Evolutionary conservation across 2,113 vertebrate genomes (phyloP), one percentile per base, ranked within the genome.

Genomic region (Pogona vitticeps): DNA sequence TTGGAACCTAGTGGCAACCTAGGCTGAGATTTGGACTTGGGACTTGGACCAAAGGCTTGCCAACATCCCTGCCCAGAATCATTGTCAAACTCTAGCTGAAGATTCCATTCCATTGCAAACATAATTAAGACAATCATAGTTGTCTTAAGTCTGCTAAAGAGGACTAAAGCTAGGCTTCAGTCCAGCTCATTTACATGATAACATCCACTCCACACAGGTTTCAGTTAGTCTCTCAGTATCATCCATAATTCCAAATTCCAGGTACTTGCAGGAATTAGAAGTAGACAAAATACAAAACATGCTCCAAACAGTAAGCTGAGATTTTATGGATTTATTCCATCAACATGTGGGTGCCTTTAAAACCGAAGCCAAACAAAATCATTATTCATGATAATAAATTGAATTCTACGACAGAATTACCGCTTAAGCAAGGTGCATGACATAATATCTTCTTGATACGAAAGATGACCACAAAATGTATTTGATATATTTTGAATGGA

Each of bases 351-450:
- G 33, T 80, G 59, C 28, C 36, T 36, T 9, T 33, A 14, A 77
- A 58, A 31, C 5, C 46, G 5, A 52, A 52, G 10, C 46, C 46
- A 52, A 52, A 52, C 46, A 77, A 56, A 56, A 1, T 10, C 1
- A 40, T n/a, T 76, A 46, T 26, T 10, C 8, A 56, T 21, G 10
- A 26, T 21, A 77, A 42, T 33, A 86, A 0, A 2, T 68, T 58
- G 18, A 82, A 84, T 83, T 2, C 1, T 73, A 78, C 88, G 38
- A n/a, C 67, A 21, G 4, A 87, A 7, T 46, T 0, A 0, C 2
- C 67, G 1, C 0, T 0, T 18, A 42, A 83, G 23, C 1, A 91
- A 20, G 67, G 21, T n/a, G 67, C 28, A 3, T 23, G 0, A 10
- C n/a, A 33, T 23, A 84, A 36, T 79, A 80, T 38, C 63, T 73